phyloP scores from a whole-genome alignment of 2,113 vertebrate genomes.

The Erythrocercus mccallii region DNA sequence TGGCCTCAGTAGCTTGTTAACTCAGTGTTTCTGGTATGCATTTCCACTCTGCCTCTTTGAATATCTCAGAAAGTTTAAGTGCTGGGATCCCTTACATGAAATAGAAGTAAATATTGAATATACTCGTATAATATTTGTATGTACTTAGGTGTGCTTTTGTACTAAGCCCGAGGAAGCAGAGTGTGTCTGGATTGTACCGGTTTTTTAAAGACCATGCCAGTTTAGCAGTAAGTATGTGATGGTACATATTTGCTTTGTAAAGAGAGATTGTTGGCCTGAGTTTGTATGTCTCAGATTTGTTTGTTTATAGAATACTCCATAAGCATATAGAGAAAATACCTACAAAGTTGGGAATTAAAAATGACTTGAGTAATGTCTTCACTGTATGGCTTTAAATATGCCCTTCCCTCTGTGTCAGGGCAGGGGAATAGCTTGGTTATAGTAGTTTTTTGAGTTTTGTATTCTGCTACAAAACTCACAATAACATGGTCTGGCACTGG shows the following conservation, averaged over 20 bases:
- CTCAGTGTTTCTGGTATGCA: background rate
- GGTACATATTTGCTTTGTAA: background rate
- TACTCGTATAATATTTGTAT: background rate
- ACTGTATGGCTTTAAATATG: background rate
- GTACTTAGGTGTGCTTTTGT: background rate
- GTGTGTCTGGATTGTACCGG: background rate
- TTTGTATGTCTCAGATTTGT: background rate
- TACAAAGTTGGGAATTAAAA: background rate
- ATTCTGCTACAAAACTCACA: background rate
- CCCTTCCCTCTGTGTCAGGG: background rate
- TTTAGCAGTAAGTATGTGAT: background rate
- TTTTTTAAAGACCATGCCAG: background rate
- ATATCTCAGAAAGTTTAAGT: background rate
- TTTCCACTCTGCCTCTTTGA: background rate
- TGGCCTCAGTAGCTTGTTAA: background rate
- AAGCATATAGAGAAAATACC: background rate
- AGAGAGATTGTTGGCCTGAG: background rate
- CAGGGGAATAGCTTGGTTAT: background rate
- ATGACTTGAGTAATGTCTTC: background rate
- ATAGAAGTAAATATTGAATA: background rate
- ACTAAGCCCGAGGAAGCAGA: background rate
- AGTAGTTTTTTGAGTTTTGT: background rate
- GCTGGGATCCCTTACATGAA: background rate
- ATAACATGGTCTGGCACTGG: background rate
- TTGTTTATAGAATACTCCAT: background rate